Evolutionary conservation across 2,113 vertebrate genomes (phyloP), one percentile per base, ranked within the genome.

Genomic region (Lepidothrix coronata): DNA sequence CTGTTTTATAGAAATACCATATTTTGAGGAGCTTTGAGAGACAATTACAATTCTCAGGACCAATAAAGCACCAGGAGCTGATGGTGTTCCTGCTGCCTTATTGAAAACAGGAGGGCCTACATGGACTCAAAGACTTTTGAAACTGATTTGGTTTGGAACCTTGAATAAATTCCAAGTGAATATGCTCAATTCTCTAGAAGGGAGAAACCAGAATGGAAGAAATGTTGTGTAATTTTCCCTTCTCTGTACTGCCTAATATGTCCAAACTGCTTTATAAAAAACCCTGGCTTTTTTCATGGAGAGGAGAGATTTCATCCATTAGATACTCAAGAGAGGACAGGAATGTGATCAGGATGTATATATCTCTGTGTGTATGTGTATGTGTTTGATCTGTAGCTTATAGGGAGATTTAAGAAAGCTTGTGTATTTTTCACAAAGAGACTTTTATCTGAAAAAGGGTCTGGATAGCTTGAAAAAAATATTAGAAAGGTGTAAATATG

Each of bases 21-120:
- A 92, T 89, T 91, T 79, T 95, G 95, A 92, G 81, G 87, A 92
- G 74, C 87, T 96, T 95, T 95, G 93, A 85, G 94, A 96, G 77
- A 95, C 94, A 95, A 91, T 95, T 96, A 87, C 89, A 89, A 73
- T 88, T 89, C 93, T 95, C 58, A 76, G 89, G 84, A 92, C 89
- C 87, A 95, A 93, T 95, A 95, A 95, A 95, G 81, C 91, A 96
- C 87, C 95, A 95, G 89, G 66, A 84, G 93, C 91, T 8, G 66
- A 95, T 91, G 72, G 84, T 76, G 73, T 95, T 96, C 68, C 91
- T 97, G 93, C 77, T 89, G 80, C 61, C 87, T 91, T 97, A 97
- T 96, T 97, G 89, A 61, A 97, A 97, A 87, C 95, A 96, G 89
- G 48, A 95, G 89, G 76, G 48, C 37, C 84, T 95, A 87, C 77